Conservation (phyloP, 30 jellyfish, hydroid and myxozoan genomes). For the Cassiopea andromeda region DNA sequence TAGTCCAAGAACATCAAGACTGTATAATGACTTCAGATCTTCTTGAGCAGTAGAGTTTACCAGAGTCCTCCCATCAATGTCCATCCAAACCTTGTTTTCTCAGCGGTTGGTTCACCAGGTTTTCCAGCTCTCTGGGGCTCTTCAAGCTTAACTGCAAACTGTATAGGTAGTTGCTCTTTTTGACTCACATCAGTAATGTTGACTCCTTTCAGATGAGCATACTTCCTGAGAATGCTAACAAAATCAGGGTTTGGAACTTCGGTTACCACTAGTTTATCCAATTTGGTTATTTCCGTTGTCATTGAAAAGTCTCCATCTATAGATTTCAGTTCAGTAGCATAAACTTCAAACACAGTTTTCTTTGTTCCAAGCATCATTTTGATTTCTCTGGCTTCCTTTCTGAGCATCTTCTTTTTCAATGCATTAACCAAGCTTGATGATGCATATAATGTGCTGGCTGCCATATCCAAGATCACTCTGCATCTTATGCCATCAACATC, state of each 20-base stretch:
- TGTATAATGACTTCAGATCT: constrained; percentile 45
- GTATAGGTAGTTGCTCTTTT: constrained; percentile 16
- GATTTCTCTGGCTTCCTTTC: neutral
- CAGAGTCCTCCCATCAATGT: constrained; percentile 45
- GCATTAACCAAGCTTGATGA: neutral
- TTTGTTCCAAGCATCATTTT: neutral
- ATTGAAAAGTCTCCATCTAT: neutral
- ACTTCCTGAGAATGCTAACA: constrained; percentile 12
- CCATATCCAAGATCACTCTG: neutral
- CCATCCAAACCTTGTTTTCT: constrained; percentile 64
- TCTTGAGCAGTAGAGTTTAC: constrained; percentile 11
- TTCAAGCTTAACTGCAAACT: constrained; percentile 2
- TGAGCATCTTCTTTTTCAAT: neutral
- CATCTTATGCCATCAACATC: neutral
- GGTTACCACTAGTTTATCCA: neutral
- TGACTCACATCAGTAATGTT: constrained; percentile 27
- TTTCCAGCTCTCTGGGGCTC: constrained; percentile 27
- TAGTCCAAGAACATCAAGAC: constrained; percentile 60
- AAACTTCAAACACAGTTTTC: neutral
- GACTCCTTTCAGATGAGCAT: constrained; percentile 59
- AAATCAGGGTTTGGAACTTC: neutral
- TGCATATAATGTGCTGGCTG: neutral
- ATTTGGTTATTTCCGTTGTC: neutral
- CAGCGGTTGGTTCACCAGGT: constrained; percentile 63
- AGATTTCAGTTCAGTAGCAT: neutral